Percentiles rank a stretch among this genome's conserved stretches.
phyloP scores from a whole-genome alignment of 2,888 invertebrate species.

The Hirtodrosophila alboralis region DNA sequence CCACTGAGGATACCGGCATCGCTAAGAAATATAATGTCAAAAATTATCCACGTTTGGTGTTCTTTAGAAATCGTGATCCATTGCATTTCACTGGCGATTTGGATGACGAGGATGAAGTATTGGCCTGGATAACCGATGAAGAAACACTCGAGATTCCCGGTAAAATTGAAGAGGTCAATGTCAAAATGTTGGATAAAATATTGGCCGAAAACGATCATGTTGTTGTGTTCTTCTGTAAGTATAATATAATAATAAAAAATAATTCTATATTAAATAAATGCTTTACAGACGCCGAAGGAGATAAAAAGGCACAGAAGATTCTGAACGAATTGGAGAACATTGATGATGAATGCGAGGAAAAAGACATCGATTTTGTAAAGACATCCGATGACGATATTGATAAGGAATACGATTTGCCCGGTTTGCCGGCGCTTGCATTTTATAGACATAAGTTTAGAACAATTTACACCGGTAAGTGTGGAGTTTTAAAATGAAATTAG shows the following conservation, averaged over 20 bases:
- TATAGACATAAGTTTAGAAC: slow-evolving; percentile 95
- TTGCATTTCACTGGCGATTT: slow-evolving; percentile 93
- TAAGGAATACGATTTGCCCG: slow-evolving; percentile 93
- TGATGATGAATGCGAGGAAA: slow-evolving; percentile 96
- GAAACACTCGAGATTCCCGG: slow-evolving; percentile 95
- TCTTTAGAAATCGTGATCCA: slow-evolving; percentile 96
- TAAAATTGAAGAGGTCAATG: slow-evolving; percentile 96
- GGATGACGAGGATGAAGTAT: slow-evolving; percentile 95
- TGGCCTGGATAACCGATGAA: slow-evolving; percentile 96
- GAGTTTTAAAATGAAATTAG: accelerated
- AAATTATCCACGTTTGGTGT: slow-evolving; percentile 92
- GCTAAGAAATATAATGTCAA: slow-evolving; percentile 95
- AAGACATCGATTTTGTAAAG: slow-evolving; percentile 95
- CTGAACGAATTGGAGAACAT: slow-evolving; percentile 95
- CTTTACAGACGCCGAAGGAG: slow-evolving; percentile 91
- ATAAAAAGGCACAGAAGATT: slow-evolving; percentile 94
- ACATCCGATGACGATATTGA: slow-evolving; percentile 94
- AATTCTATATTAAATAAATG: too few species aligned
- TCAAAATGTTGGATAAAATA: slow-evolving; percentile 95
- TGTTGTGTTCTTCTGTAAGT: slow-evolving; percentile 96
- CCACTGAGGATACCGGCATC: slow-evolving; percentile 92
- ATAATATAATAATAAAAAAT: too few species aligned
- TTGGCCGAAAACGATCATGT: slow-evolving; percentile 94
- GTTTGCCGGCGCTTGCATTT: slow-evolving; percentile 92
- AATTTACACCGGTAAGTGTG: slow-evolving; percentile 88